phyloP scores from a whole-genome alignment of 2,888 invertebrate species.

The Synanthedon tipuliformis region DNA sequence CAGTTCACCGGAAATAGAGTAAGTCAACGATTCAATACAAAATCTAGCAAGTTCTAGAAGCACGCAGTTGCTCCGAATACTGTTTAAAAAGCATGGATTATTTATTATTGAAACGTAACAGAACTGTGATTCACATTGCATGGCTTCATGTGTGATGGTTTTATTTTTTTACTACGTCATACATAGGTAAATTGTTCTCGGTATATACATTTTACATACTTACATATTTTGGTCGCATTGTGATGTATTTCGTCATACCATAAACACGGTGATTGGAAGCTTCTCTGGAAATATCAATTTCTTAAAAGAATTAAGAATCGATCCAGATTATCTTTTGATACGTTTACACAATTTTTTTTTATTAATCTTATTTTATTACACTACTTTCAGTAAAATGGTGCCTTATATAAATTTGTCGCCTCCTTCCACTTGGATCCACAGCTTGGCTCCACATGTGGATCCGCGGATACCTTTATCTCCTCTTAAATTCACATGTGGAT shows the following conservation, averaged over 20 bases:
- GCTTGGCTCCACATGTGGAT: no score
- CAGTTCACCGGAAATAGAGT: conserved; percentile 77
- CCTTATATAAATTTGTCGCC: no score
- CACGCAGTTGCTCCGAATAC: conserved; percentile 5
- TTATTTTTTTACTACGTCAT: neutral
- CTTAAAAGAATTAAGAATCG: no score
- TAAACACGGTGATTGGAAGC: conserved; percentile 36
- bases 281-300: conserved; percentile 19
- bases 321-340: no score
- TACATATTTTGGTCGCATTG: neutral
- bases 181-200: neutral
- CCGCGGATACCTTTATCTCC: no score
- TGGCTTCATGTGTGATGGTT: conserved; percentile 6
- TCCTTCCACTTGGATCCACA: no score
- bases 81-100: conserved; percentile 13
- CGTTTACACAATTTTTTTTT: no score
- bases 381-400: no score
- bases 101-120: conserved; percentile 4
- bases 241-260: neutral
- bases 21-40: neutral
- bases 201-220: neutral
- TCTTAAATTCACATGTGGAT: no score
- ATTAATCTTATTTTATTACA: no score
- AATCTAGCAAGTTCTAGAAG: neutral
- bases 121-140: neutral